Base-by-base conservation (phyloP, 2,797 vertebrate genomes). In the Fundulus diaphanus region DNA sequence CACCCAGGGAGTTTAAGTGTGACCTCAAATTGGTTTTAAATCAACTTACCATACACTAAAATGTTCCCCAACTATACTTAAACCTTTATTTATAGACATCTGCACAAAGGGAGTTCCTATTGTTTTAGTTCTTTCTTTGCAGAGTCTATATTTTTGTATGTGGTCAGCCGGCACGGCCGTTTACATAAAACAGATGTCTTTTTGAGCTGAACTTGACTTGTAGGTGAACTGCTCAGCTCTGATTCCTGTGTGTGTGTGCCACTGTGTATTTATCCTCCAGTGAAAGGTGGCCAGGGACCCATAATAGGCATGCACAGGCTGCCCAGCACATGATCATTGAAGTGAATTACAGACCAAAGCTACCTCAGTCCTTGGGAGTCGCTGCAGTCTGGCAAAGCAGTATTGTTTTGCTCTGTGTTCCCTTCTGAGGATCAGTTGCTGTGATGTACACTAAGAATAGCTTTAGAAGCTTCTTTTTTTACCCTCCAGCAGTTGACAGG, bases 281-380 rank as follows among this genome's bases (percentile, higher is more conserved):
- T 86, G 88, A 90, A 90, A 89, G 84, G 80, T 88, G 83, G 88
- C 91, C 85, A 81, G 81, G 84, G 89, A 77, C 74, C 90, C 75
- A 85, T 93, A 93, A 94, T 93, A 85, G 85, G 76, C 90, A 87
- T 80, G 85, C 89, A 86, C n/a, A 24, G 81, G 68, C 83, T 84
- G 79, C 91, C 84, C 86, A 81, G 87, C 82, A 72, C 77, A 78
- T 91, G 90, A 92, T 90, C 88, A 87, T 87, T 84, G 79, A 78
- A 81, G 80, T 85, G 87, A 94, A 94, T 94, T 95, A 93, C 88
- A 94, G 91, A 86, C 74, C 85, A 72, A 87, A 84, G 87, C 88
- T 82, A 85, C 85, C 85, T 90, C 84, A 70, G 88, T 88, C 82
- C 78, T 86, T 79, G 79, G 85, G 81, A 90, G 89, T 85, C 71